These are phyloP conservation scores for Triops cancriformis DNA, from an alignment of 1,140 invertebrate species.

Conservation along the genomic window DNA sequence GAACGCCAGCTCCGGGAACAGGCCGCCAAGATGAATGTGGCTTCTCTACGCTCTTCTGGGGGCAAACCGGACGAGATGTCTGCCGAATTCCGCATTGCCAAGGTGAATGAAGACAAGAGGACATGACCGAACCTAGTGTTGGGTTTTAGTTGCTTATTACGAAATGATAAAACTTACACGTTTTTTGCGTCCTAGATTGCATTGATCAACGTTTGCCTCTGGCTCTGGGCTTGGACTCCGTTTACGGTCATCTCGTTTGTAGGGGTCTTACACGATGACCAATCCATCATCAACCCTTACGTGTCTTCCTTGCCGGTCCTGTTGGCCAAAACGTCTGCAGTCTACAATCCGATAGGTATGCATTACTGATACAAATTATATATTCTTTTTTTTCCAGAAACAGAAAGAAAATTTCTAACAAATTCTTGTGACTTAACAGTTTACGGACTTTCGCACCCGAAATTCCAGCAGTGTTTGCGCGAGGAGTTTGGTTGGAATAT, in stretches of 20 bases:
- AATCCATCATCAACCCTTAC: conserved; percentile 36
- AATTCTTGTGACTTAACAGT: neutral
- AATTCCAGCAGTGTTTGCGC: neutral
- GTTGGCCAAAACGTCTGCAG: conserved; percentile 24
- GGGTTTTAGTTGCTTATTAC: neutral
- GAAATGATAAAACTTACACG: neutral
- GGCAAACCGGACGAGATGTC: conserved; percentile 46
- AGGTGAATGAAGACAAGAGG: conserved; percentile 16
- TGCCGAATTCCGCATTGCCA: conserved; percentile 28
- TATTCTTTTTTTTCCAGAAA: neutral
- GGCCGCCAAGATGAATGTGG: conserved; percentile 39
- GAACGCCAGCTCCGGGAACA: conserved; percentile 40
- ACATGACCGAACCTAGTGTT: neutral
- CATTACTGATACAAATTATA: neutral
- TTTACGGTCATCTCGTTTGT: conserved; percentile 68
- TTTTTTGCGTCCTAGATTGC: conserved; percentile 50
- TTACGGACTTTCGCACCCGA: neutral
- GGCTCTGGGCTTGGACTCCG: conserved; percentile 77
- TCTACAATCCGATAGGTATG: conserved; percentile 27
- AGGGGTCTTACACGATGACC: conserved; percentile 53
- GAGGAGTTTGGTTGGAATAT: neutral
- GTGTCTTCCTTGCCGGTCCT: conserved; percentile 26
- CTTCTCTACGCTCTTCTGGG: conserved; percentile 34
- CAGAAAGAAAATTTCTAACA: neutral
- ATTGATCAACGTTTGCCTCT: conserved; percentile 67